phyloP scores from a whole-genome alignment of 2,113 vertebrate species.

The Phodopus roborovskii region DNA sequence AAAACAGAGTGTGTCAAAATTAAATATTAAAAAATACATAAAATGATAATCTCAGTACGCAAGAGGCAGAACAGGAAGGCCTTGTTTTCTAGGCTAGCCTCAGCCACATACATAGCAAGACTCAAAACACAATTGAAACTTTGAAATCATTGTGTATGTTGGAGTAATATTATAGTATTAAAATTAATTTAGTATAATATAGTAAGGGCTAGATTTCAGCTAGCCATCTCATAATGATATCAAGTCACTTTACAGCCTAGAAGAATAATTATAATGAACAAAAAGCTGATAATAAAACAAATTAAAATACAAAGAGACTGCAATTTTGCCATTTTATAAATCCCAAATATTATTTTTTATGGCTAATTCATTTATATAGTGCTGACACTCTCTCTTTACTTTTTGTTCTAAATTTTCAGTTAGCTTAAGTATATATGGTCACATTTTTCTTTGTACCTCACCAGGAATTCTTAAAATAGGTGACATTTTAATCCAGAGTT shows the following conservation, averaged over 20 bases:
- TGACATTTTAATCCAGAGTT: constrained; percentile 81
- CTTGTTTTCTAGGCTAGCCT: background rate
- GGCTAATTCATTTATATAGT: constrained; percentile 72
- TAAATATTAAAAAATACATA: background rate
- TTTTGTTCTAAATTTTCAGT: constrained; percentile 64
- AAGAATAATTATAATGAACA: constrained; percentile 14
- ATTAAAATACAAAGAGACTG: constrained; percentile 56
- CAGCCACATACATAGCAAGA: background rate
- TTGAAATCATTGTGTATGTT: background rate
- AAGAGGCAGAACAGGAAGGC: background rate
- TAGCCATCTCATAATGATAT: constrained; percentile 35
- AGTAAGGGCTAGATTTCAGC: constrained; percentile 44
- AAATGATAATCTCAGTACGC: background rate
- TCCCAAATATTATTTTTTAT: constrained; percentile 58
- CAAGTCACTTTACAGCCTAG: background rate
- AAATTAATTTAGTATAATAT: background rate
- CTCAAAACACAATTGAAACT: background rate
- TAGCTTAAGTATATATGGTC: constrained; percentile 33
- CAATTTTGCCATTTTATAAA: constrained; percentile 57
- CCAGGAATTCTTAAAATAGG: constrained; percentile 69
- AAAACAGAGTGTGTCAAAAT: constrained; percentile 10
- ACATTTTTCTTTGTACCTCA: constrained; percentile 66
- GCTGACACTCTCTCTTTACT: constrained; percentile 65
- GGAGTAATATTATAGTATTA: background rate
- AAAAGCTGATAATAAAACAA: constrained; percentile 31